These are phyloP conservation scores for Pseudeuparius sepicola DNA, from an alignment of 2,888 invertebrate species.

Conservation along the genomic window DNA sequence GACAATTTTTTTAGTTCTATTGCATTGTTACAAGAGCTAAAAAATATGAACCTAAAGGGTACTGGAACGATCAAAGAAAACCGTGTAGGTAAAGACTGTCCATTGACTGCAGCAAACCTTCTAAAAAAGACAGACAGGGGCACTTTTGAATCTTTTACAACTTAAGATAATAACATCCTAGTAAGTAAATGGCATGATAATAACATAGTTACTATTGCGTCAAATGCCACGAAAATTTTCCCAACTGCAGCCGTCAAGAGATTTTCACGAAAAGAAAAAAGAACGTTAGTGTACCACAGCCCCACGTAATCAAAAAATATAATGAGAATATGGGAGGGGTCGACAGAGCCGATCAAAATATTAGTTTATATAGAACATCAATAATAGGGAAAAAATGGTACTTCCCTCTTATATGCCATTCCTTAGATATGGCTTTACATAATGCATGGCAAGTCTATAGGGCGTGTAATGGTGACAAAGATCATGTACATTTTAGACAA, in stretches of 20 bases:
- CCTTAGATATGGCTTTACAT: too few relatives aligned
- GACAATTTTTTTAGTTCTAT: slow-evolving; percentile 21
- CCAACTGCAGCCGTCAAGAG: slow-evolving; percentile 10
- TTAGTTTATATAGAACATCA: too few relatives aligned
- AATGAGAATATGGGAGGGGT: slow-evolving; percentile 23
- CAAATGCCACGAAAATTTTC: slow-evolving; percentile 14
- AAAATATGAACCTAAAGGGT: slow-evolving; percentile 8
- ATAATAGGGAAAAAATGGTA: slow-evolving; percentile 28
- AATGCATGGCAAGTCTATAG: slow-evolving; percentile 24
- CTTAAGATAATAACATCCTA: slow-evolving; percentile 8
- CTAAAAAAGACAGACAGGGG: slow-evolving; percentile 14
- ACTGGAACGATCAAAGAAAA: slow-evolving; percentile 16
- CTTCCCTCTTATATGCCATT: slow-evolving; percentile 24
- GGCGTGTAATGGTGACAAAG: slow-evolving; percentile 20
- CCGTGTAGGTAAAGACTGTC: slow-evolving; percentile 12
- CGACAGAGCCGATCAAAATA: too few relatives aligned
- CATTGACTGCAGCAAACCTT: slow-evolving; percentile 2
- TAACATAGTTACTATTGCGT: slow-evolving; percentile 15
- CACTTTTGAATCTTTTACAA: slow-evolving; percentile 9
- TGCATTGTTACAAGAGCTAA: slow-evolving; percentile 15
- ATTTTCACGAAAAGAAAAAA: slow-evolving; percentile 17
- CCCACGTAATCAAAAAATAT: slow-evolving; percentile 15
- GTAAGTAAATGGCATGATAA: slow-evolving; percentile 15
- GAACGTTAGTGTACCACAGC: slow-evolving; percentile 12
- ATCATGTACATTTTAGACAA: slow-evolving; percentile 24